Percentiles rank a stretch among this genome's conserved stretches.
These are phyloP conservation scores for Ptilorrhoa leucosticta DNA, from an alignment of 2,113 vertebrate species.

Conservation along the genomic window DNA sequence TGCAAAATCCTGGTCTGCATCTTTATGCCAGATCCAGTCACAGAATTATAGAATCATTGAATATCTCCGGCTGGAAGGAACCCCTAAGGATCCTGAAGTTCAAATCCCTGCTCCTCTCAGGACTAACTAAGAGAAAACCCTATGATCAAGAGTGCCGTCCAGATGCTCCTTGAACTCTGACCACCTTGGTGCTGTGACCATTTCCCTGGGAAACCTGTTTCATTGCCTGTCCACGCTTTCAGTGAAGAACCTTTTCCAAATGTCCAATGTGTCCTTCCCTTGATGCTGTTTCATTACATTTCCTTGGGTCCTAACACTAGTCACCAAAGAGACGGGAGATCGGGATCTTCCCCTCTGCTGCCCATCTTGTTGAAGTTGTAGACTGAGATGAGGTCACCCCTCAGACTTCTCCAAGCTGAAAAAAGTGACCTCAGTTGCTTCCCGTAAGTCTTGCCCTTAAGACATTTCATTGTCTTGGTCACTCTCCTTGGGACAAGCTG, in stretches of 20 bases:
- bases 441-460: accelerated
- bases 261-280: not conserved
- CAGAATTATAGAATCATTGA: not conserved
- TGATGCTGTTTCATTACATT: not conserved
- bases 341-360: accelerated
- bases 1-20: not conserved
- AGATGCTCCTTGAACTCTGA: not conserved
- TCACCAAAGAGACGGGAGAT: not conserved
- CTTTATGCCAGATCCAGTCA: not conserved
- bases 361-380: not conserved
- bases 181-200: not conserved
- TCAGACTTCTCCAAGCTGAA: not conserved
- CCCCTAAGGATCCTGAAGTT: accelerated
- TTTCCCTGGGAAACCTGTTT: not conserved
- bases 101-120: not conserved
- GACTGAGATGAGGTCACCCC: not conserved
- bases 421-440: not conserved
- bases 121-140: not conserved
- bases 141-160: accelerated
- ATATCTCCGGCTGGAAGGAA: not conserved
- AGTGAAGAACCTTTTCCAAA: not conserved
- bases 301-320: not conserved
- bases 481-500: not conserved
- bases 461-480: not conserved
- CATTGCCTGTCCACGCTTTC: accelerated